A percentile compares a stretch with the other conserved stretches of the same genome.
Evolutionary conservation across 2,797 vertebrate species (phyloP).

Genomic region (Delichon dasypus): DNA sequence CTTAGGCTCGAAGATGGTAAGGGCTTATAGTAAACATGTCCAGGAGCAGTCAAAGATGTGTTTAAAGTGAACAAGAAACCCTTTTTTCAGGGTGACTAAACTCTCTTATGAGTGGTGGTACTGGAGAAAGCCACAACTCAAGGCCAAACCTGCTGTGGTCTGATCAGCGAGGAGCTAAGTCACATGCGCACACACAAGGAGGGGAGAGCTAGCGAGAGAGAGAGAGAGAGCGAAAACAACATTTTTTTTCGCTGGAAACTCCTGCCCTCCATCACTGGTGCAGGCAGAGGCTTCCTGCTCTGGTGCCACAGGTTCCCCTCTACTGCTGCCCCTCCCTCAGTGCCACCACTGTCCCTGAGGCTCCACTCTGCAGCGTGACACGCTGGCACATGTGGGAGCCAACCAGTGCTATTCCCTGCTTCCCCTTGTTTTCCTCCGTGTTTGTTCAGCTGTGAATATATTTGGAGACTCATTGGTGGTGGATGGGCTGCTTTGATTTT

Average conservation of each 20-base stretch:
- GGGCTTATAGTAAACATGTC: background rate
- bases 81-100: background rate
- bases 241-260: background rate
- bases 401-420: background rate
- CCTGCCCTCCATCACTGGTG: background rate
- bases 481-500: background rate
- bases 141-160: background rate
- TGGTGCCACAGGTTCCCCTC: background rate
- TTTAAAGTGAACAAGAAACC: background rate
- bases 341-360: rapidly evolving
- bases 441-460: conserved; percentile 62
- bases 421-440: background rate
- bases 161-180: background rate
- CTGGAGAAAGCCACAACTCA: background rate
- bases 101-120: background rate
- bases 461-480: conserved; percentile 36
- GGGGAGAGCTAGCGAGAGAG: background rate
- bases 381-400: rapidly evolving
- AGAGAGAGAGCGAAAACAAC: background rate
- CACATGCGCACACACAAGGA: no score
- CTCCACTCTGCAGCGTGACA: background rate
- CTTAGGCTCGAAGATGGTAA: background rate
- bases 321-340: background rate
- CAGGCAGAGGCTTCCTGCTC: background rate
- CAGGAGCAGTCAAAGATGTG: background rate